phyloP scores from a whole-genome alignment of 1,140 invertebrate genomes.

The Steinernema khuongi region DNA sequence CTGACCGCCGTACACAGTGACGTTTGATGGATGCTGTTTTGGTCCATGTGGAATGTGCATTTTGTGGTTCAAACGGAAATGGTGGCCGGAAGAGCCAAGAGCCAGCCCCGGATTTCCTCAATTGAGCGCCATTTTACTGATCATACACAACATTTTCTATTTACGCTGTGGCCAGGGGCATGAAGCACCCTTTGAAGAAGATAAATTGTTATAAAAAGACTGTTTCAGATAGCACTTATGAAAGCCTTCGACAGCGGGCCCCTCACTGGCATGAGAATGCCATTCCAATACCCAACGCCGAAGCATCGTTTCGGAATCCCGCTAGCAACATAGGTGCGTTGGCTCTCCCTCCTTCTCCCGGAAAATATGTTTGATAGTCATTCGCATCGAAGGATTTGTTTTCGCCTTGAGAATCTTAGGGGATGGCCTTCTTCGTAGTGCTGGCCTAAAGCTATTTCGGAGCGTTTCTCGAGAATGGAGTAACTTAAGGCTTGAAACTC shows the following conservation, averaged over 20 bases:
- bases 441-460: background rate
- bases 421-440: too few species aligned
- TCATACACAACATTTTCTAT: background rate
- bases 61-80: conserved; percentile 1
- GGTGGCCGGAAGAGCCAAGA: background rate
- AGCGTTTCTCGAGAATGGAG: background rate
- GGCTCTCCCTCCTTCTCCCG: background rate
- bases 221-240: conserved; percentile 1
- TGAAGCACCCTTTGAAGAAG: too few species aligned
- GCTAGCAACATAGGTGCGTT: background rate
- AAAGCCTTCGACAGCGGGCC: background rate
- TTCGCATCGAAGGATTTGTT: too few species aligned
- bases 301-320: background rate
- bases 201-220: too few species aligned
- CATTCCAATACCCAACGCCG: background rate
- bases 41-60: background rate
- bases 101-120: conserved; percentile 14
- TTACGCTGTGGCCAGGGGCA: too few species aligned
- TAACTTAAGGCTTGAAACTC: too few species aligned
- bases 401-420: background rate
- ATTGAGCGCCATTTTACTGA: background rate
- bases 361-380: background rate
- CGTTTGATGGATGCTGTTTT: background rate
- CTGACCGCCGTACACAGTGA: background rate
- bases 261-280: background rate